Base-by-base conservation (phyloP, 2,888 invertebrate genomes). In the Lumbricus terrestris region DNA sequence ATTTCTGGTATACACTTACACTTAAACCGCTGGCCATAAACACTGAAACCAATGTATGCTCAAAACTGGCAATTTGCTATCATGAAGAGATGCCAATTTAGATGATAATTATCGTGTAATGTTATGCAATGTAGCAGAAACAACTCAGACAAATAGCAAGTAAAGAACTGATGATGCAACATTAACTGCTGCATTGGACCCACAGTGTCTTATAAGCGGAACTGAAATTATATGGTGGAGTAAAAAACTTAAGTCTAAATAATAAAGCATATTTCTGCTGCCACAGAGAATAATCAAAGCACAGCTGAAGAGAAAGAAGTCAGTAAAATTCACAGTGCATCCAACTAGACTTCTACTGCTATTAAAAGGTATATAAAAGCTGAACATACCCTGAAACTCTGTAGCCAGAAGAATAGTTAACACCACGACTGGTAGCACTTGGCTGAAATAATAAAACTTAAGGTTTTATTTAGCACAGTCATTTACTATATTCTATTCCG, bases 351-450 rank as follows among this genome's bases (percentile, higher is more conserved):
- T 47, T 47, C 47, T 47, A 23, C 23, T 47, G n/a, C n/a, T n/a
- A n/a, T n/a, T n/a, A 69, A 69, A 8, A 69, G 47, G 69, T n/a
- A 69, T n/a, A 69, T n/a, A 11, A 69, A 69, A 11, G 1, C 11
- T 69, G 29, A 69, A 42, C 47, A 33, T 88, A 88, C 88, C 88
- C 88, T 34, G 38, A 40, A 88, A 69, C 88, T 35, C 90, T 54
- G 90, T 88, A 90, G 88, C 88, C 88, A 20, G 90, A 37, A 15
- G 90, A 47, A 20, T 90, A 90, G 37, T 69, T 40, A 88, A 11
- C 69, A 54, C 90, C 90, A 88, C 88, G 88, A 33, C 69, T 47
- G 34, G 47, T 90, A 34, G 90, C 29, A 42, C 33, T 20, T 29
- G 90, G 90, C 89, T 89, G 69, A 54, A 89, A 69, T 35, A 34